Percentiles rank a stretch among this genome's conserved stretches.
Evolutionary conservation across 2,797 vertebrate species (phyloP).

Genomic region (Propithecus perrieri): DNA sequence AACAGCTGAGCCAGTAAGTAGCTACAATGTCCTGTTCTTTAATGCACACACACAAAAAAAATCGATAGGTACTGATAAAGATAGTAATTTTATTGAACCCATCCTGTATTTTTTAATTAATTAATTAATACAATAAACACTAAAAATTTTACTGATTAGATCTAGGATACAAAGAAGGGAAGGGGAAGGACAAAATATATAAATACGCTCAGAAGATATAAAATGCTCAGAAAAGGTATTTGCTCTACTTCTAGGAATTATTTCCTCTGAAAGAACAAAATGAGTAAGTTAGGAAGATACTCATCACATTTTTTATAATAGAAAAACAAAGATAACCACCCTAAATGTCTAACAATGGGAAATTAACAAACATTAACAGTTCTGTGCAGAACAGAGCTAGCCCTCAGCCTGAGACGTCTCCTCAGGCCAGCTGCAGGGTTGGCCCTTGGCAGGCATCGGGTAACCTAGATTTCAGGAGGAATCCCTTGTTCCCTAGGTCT

Average conservation of each 20-base stretch:
- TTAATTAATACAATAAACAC: neutral
- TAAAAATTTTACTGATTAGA: neutral
- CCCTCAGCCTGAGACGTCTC: neutral
- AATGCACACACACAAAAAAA: neutral
- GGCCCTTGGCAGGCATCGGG: rapidly evolving
- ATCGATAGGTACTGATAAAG: neutral
- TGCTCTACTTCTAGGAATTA: neutral
- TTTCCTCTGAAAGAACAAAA: neutral
- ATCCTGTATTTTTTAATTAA: neutral
- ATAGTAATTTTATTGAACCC: neutral
- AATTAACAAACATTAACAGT: neutral
- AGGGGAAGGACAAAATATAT: neutral
- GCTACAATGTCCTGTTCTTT: neutral
- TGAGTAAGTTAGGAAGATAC: neutral
- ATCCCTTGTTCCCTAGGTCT: too few species aligned
- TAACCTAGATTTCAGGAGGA: neutral
- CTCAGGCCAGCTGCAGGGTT: neutral
- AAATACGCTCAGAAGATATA: neutral
- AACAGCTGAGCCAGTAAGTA: neutral
- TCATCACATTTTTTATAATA: neutral
- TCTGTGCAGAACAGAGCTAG: neutral
- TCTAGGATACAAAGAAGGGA: neutral
- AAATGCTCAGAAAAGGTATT: neutral
- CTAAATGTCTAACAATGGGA: neutral
- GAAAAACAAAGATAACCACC: neutral